Percentiles rank a stretch among this genome's conserved stretches.
These are phyloP conservation scores for Reticulitermes lucifugus DNA, from an alignment of 2,888 invertebrate species.

Conservation along the genomic window DNA sequence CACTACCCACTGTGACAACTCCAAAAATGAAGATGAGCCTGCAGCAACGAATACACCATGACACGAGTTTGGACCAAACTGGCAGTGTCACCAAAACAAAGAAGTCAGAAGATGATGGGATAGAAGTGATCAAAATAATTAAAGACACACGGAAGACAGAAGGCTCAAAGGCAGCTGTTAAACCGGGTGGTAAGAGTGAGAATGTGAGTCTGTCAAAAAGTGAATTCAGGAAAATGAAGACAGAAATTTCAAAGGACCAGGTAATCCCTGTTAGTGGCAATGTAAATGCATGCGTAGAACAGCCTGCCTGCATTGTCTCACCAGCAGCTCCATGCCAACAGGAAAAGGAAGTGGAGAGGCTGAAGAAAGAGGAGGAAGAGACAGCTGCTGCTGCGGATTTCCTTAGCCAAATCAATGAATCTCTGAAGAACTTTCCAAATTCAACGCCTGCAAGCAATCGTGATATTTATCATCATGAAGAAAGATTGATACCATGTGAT, in stretches of 20 bases:
- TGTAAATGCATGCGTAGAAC: background rate
- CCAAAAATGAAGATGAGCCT: constrained; percentile 48
- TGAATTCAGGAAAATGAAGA: constrained; percentile 54
- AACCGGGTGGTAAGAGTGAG: constrained; percentile 10
- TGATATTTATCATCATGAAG: constrained; percentile 1
- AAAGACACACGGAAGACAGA: constrained; percentile 25
- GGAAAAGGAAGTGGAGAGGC: constrained; percentile 42
- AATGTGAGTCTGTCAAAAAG: constrained; percentile 25
- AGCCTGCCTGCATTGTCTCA: background rate
- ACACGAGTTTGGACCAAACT: constrained; percentile 55
- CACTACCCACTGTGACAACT: constrained; percentile 14
- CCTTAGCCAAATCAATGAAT: constrained; percentile 63
- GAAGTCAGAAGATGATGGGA: constrained; percentile 39
- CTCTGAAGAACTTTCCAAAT: constrained; percentile 36
- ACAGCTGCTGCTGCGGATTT: constrained; percentile 64
- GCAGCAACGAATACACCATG: constrained; percentile 59
- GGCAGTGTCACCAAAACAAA: constrained; percentile 53
- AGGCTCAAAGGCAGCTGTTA: constrained; percentile 15
- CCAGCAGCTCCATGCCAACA: constrained; percentile 20
- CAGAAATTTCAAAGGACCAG: constrained; percentile 23
- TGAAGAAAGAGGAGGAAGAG: constrained; percentile 57
- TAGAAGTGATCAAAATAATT: constrained; percentile 49
- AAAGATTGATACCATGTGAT: background rate
- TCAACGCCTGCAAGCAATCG: background rate
- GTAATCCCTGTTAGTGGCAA: background rate